phyloP scores from a whole-genome alignment of 2,888 invertebrate genomes.

The Drosophila demipolita region DNA sequence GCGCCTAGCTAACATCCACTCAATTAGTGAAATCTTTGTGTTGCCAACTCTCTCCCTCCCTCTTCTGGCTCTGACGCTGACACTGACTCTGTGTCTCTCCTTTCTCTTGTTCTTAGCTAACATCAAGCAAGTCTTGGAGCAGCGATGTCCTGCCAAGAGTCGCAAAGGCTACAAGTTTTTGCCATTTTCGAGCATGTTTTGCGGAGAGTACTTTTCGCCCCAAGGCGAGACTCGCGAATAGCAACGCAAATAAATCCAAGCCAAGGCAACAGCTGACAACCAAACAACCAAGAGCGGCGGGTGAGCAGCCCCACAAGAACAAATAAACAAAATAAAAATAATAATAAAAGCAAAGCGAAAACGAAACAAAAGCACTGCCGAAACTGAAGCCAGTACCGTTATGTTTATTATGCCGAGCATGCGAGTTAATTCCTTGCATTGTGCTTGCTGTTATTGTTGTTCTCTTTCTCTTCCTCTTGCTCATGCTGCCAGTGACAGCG shows the following conservation, averaged over 20 bases:
- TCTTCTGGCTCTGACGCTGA: not conserved
- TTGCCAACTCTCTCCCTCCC: not conserved
- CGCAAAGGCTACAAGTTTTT: conserved; percentile 68
- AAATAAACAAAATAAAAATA: not conserved
- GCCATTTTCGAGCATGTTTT: conserved; percentile 70
- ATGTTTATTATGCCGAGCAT: conserved; percentile 78
- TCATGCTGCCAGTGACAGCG: conserved; percentile 32
- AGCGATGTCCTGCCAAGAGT: conserved; percentile 16
- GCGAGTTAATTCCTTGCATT: conserved; percentile 71
- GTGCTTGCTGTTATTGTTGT: conserved; percentile 38
- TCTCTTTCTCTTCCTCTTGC: conserved; percentile 7
- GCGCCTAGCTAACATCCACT: conserved; percentile 32
- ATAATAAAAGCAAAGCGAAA: conserved; percentile 10
- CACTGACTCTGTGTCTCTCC: not conserved
- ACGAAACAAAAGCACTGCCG: conserved; percentile 29
- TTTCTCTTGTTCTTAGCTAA: not conserved
- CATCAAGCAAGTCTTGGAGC: not conserved
- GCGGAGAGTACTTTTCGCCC: conserved; percentile 36
- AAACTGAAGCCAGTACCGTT: conserved; percentile 37
- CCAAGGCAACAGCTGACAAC: conserved; percentile 32
- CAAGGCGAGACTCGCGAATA: conserved; percentile 50
- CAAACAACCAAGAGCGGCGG: not conserved
- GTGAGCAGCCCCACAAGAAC: not conserved
- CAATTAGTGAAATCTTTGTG: conserved; percentile 58
- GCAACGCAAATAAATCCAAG: conserved; percentile 45